Percentiles rank a stretch among this genome's conserved stretches.
Evolutionary conservation across 2,113 vertebrate species (phyloP).

Genomic region (Pogonocichla stellata): DNA sequence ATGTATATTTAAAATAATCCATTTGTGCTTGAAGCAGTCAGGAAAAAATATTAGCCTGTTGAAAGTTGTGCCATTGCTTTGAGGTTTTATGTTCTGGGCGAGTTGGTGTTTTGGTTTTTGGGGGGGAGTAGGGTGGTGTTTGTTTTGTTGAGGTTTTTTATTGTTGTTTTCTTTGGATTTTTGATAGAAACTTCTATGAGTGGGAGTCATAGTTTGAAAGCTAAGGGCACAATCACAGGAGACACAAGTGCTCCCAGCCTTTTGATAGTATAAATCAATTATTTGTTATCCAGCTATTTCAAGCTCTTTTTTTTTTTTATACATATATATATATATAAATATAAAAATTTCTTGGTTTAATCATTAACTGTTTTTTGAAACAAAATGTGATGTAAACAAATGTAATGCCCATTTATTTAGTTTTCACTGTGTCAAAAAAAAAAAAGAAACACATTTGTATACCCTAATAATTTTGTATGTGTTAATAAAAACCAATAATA

Average conservation of each 20-base stretch:
- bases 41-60: background rate
- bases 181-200: background rate
- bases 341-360: conserved; percentile 57
- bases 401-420: conserved; percentile 58
- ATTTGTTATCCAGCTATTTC: conserved; percentile 62
- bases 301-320: background rate
- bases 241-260: background rate
- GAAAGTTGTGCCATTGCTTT: conserved; percentile 15
- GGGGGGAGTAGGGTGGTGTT: background rate
- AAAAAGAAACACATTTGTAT: conserved; percentile 72
- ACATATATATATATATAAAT: background rate
- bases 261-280: conserved; percentile 36
- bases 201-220: conserved; percentile 17
- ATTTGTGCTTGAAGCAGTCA: conserved; percentile 17
- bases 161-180: background rate
- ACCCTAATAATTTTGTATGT: conserved; percentile 76
- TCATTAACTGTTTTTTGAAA: conserved; percentile 50
- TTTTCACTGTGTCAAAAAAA: conserved; percentile 54
- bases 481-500: conserved; percentile 78
- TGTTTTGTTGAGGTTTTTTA: background rate
- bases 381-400: conserved; percentile 55
- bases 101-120: background rate
- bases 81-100: background rate
- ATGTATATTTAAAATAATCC: conserved; percentile 56
- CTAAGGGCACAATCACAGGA: conserved; percentile 6